Conservation (phyloP, 2,113 vertebrate genomes). For the Myotis yumanensis region DNA sequence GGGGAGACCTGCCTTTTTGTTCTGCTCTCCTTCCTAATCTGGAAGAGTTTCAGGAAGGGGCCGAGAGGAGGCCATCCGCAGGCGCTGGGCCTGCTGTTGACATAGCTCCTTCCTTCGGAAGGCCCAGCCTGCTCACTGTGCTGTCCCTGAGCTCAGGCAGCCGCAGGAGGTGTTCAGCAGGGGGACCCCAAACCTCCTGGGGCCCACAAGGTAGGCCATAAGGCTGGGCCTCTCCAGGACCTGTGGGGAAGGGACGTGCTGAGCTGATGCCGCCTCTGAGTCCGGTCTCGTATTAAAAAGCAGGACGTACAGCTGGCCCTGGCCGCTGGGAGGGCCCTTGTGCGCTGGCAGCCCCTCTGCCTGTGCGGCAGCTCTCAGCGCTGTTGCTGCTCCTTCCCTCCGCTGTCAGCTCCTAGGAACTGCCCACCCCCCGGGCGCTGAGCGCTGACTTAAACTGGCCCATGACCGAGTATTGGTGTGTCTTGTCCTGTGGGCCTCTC, state of each 20-base stretch:
- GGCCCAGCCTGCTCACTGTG: not conserved
- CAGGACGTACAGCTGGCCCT: not conserved
- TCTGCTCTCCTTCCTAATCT: constrained; percentile 57
- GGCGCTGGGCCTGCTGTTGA: constrained; percentile 38
- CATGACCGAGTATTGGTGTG: not conserved
- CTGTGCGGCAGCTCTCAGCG: not conserved
- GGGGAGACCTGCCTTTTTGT: not conserved
- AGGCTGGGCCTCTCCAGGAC: not conserved
- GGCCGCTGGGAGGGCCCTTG: not conserved
- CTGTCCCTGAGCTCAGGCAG: not conserved
- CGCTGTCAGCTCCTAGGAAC: not conserved
- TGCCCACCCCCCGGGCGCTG: not conserved
- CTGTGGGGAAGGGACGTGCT: not conserved
- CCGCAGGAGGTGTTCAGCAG: not conserved
- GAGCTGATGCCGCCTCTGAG: not conserved
- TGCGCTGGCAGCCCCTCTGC: not conserved
- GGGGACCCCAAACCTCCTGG: not conserved
- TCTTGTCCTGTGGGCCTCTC: not conserved
- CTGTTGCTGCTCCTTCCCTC: not conserved
- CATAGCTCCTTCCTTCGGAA: constrained; percentile 21
- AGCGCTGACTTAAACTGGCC: not conserved
- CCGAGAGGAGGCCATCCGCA: constrained; percentile 3
- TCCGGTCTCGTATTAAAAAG: not conserved
- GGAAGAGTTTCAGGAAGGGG: constrained; percentile 57
- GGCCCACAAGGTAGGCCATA: not conserved